phyloP scores from a whole-genome alignment of 2,797 vertebrate species.

The Trematomus bernacchii region DNA sequence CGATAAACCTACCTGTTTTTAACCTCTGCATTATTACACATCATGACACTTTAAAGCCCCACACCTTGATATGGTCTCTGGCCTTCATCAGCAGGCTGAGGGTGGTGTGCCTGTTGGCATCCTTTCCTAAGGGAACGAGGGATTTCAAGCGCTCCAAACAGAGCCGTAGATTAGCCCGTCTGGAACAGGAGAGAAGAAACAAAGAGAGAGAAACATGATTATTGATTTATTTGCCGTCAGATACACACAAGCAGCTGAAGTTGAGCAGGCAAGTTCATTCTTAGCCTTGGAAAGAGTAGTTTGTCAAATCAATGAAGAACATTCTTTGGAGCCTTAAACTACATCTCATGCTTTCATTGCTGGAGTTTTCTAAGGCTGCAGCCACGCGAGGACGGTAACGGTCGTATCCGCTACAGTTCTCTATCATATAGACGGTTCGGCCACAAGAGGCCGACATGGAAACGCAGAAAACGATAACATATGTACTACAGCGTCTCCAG shows the following conservation, averaged over 20 bases:
- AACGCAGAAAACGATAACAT: too few relatives aligned
- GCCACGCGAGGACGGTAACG: too few relatives aligned
- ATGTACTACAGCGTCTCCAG: too few relatives aligned
- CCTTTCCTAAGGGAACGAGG: constrained; percentile 91
- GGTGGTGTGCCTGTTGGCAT: constrained; percentile 92
- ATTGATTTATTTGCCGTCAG: not conserved
- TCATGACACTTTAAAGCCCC: constrained; percentile 14
- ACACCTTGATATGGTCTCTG: constrained; percentile 94
- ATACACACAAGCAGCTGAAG: not conserved
- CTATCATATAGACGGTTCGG: too few relatives aligned
- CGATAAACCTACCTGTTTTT: not conserved
- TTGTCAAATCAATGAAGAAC: not conserved
- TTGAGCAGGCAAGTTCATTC: not conserved
- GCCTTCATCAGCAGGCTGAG: constrained; percentile 94
- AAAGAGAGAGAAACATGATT: constrained; percentile 12
- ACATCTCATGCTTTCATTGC: too few relatives aligned
- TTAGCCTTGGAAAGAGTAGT: not conserved
- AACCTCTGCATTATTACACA: not conserved
- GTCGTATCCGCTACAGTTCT: too few relatives aligned
- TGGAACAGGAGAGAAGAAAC: constrained; percentile 61
- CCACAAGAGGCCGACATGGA: too few relatives aligned
- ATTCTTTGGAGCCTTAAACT: too few relatives aligned
- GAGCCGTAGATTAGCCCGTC: constrained; percentile 92
- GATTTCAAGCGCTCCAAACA: constrained; percentile 96
- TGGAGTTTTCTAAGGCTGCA: too few relatives aligned